These are phyloP conservation scores for Rhinopomastus cyanomelas DNA, from an alignment of 2,113 vertebrate species.

Conservation along the genomic window DNA sequence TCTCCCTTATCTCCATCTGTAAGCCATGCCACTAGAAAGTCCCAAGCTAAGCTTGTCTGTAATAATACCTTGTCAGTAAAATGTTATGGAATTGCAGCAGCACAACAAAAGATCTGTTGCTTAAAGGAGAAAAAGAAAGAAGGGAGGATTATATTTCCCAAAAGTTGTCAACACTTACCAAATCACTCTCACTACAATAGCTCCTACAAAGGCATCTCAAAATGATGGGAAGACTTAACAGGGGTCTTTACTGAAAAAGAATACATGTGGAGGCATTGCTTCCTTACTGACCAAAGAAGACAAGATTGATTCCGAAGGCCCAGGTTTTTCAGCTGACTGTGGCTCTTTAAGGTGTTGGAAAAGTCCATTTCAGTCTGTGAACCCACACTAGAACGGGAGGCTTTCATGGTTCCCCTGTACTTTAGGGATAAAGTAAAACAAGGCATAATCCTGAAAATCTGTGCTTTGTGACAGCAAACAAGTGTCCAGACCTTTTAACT, in stretches of 20 bases:
- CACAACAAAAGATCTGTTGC: not conserved
- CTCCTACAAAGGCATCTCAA: not conserved
- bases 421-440: not conserved
- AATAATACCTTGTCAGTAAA: slow-evolving; percentile 18
- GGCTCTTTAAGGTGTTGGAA: not conserved
- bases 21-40: not conserved
- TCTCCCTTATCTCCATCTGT: slow-evolving; percentile 16
- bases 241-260: accelerated
- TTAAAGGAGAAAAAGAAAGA: not conserved
- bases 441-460: not conserved
- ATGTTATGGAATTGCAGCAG: slow-evolving; percentile 1
- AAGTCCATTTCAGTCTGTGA: not conserved
- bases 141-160: not conserved
- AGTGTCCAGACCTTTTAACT: not conserved
- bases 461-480: not conserved
- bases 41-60: not conserved
- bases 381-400: accelerated
- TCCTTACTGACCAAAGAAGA: not conserved
- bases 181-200: not conserved
- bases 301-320: not conserved
- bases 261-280: accelerated
- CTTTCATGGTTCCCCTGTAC: not conserved
- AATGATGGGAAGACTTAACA: not conserved
- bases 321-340: not conserved
- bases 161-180: not conserved